These are phyloP conservation scores for Hystrix cristata DNA, from an alignment of 2,113 vertebrate species.

Conservation along the genomic window DNA sequence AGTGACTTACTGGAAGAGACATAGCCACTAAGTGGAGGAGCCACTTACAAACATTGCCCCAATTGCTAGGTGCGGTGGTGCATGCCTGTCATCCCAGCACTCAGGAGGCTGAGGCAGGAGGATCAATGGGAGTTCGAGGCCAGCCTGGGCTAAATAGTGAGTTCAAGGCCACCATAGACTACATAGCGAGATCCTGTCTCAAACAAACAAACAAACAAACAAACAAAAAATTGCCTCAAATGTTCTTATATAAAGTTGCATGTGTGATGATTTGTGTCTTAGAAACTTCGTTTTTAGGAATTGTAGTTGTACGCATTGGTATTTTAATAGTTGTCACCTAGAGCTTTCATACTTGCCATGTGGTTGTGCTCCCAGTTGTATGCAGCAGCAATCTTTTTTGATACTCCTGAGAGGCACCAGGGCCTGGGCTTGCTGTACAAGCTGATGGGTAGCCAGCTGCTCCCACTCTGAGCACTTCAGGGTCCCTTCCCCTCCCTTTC, in stretches of 20 bases:
- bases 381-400: background rate
- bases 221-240: background rate
- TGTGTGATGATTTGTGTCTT: background rate
- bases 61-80: no score
- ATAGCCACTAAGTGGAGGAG: background rate
- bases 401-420: background rate
- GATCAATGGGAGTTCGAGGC: no score
- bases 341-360: background rate
- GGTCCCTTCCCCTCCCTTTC: background rate
- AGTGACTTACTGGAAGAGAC: background rate
- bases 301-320: background rate
- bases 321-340: background rate
- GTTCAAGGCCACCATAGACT: no score
- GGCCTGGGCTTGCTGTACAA: background rate
- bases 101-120: no score
- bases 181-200: no score
- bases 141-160: no score
- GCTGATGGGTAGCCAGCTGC: background rate
- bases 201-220: no score
- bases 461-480: background rate
- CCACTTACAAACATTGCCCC: background rate
- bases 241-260: background rate
- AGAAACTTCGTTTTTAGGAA: conserved; percentile 1
- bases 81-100: no score
- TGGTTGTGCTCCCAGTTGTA: background rate